Evolutionary conservation across 2,888 invertebrate genomes (phyloP).

Genomic region (Nebria brevicollis): DNA sequence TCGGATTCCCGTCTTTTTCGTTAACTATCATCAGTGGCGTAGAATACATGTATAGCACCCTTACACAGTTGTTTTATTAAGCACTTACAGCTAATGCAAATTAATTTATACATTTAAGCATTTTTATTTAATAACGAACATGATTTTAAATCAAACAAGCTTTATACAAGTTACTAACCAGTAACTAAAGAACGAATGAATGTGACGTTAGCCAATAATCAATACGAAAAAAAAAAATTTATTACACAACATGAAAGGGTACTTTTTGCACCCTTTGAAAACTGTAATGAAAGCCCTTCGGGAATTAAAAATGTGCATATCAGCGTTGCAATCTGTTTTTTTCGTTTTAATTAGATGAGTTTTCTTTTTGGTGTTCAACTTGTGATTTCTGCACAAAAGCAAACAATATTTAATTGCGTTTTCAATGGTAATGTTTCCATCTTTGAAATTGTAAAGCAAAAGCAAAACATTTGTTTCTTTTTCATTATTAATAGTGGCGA

Average conservation of each 20-base stretch:
- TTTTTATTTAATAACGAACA: too few species aligned
- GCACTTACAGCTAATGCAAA: too few species aligned
- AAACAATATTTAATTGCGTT: too few species aligned
- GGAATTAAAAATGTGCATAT: neutral
- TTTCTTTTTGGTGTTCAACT: neutral
- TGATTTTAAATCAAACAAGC: too few species aligned
- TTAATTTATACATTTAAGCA: too few species aligned
- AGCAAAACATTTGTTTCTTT: too few species aligned
- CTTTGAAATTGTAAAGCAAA: too few species aligned
- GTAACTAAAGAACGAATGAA: neutral
- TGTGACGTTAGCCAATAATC: neutral
- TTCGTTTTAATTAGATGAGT: neutral
- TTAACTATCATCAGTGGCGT: neutral
- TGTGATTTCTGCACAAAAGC: neutral
- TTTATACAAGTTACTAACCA: too few species aligned
- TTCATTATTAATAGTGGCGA: too few species aligned
- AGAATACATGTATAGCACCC: neutral
- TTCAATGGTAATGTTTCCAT: too few species aligned
- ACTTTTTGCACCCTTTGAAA: neutral
- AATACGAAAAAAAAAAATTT: neutral
- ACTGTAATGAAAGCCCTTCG: neutral
- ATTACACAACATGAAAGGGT: neutral
- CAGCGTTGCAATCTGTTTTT: neutral
- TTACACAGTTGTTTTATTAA: neutral
- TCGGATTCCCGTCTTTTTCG: slow-evolving; percentile 49